Percentiles rank a stretch among this genome's conserved stretches.
These are phyloP conservation scores for Sebastiscus albofasciatus DNA, from an alignment of 2,797 vertebrate species.

Conservation along the genomic window DNA sequence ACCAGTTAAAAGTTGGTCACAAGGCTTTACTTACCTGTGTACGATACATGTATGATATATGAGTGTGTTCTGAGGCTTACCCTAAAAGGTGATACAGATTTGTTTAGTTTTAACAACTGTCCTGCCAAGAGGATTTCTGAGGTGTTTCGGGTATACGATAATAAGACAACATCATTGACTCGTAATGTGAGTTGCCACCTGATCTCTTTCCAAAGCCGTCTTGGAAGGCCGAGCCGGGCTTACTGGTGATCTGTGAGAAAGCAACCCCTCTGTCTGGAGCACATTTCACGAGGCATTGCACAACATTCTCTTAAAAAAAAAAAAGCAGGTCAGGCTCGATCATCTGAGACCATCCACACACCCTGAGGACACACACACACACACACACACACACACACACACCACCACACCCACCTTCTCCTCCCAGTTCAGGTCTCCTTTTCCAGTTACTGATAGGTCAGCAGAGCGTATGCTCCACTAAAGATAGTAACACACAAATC, in stretches of 20 bases:
- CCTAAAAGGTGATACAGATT: background rate
- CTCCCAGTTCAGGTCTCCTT: conserved; percentile 38
- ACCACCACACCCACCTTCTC: conserved; percentile 24
- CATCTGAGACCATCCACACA: conserved; percentile 46
- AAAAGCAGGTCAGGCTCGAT: conserved; percentile 64
- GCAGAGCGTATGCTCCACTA: conserved; percentile 53
- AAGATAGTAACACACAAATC: conserved; percentile 79
- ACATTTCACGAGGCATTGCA: conserved; percentile 40
- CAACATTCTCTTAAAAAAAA: conserved; percentile 30
- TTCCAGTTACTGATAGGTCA: conserved; percentile 51
- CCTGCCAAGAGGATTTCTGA: background rate
- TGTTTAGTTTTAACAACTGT: background rate
- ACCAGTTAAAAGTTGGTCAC: conserved; percentile 4
- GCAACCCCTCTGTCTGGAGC: conserved; percentile 11
- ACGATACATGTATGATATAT: background rate
- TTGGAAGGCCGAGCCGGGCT: conserved; percentile 3
- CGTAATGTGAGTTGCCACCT: conserved; percentile 17
- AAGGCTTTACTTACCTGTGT: background rate
- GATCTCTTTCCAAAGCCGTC: conserved; percentile 6
- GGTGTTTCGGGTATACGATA: background rate
- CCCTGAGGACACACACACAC: conserved; percentile 15
- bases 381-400: background rate
- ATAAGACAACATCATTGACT: background rate
- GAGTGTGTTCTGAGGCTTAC: background rate
- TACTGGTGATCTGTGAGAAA: conserved; percentile 27